Base-by-base conservation (phyloP, 1,140 invertebrate genomes). In the Camponotus floridanus region DNA sequence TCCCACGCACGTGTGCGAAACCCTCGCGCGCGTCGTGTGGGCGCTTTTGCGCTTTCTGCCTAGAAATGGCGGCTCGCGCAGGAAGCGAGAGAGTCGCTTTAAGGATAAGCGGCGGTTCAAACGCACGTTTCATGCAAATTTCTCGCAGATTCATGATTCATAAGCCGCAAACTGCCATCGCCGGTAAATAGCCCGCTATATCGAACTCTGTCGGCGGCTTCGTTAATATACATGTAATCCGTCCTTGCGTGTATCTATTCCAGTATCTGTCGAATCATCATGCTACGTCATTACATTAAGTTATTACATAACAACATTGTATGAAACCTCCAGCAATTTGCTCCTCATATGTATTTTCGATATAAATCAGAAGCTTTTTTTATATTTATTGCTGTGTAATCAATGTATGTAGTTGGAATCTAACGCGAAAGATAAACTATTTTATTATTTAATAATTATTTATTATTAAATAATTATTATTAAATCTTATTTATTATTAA, bases 1-100 rank as follows among this genome's bases (percentile, higher is more conserved):
- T 89, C 88, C 85, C 85, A 89, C 85, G 78, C 79, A 89, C 85
- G 73, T 26, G 26, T 26, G 26, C 26, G 26, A 26, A 26, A 26
- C 26, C 26, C 26, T 26, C 26, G 26, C 26, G 26, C 26, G 1
- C 26, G 26, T 26, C 26, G 0, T 26, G 26, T 26, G 26, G 26
- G 73, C 57, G 45, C 45, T 68, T 18, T 11, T 26, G 39, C 36
- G 70, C 21, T 83, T 83, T 73, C 79, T 83, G 68, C 55, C 79
- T 83, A 83, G 79, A 83, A 83, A 83, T 74, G 79, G 42, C 18
- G 26, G 33, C 26, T 4, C 36, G 21, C 26, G 18, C 21, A 80
- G 48, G 55, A 73, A 62, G 13, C 55, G 55, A 62, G 55, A 13
- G 33, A 62, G 4, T 51, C 48, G 48, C 1, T 51, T 51, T 51